Evolutionary conservation across 1,140 invertebrate genomes (phyloP), one percentile per base, ranked within the genome.

Genomic region (Archegozetes longisetosus): DNA sequence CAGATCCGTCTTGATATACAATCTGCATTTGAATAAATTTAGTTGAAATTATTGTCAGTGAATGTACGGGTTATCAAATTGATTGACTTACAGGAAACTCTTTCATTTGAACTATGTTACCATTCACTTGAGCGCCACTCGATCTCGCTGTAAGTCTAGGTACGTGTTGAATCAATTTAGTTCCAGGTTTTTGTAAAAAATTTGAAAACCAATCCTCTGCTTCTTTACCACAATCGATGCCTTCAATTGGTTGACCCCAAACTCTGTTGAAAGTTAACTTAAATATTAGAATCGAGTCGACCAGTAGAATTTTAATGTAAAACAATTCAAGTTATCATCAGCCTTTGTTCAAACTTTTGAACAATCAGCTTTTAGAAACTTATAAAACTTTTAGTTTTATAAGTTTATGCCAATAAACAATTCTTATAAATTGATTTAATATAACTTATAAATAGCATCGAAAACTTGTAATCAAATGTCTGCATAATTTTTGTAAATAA

Each of bases 191-290:
- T 29, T 29, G 14, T 14, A 62, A 24, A 40, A 14, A 61, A 28
- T 49, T 24, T 1, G 32, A 22, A 28, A 62, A 62, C 48, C 60
- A 62, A 22, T 48, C 17, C 17, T 1, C 17, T 20, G 28, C 48
- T 50, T 52, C 59, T 22, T 51, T 12, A 13, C 61, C 61, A 61
- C 61, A 62, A 53, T 62, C 58, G 9, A 62, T 28, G 17, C 61
- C 61, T 53, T 48, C 17, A 23, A 40, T 40, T 9, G 32, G 6
- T 40, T 40, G 32, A 17, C 17, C 17, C 32, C 32, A 40, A 6
- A 40, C 32, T 40, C 32, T 40, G 32, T n/a, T n/a, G n/a, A n/a
- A n/a, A n/a, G n/a, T n/a, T n/a, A n/a, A n/a, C n/a, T n/a, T n/a
- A n/a, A n/a, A n/a, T n/a, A n/a, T n/a, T n/a, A n/a, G n/a, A n/a